These are phyloP conservation scores for Atrina japonica DNA, from an alignment of 2,888 invertebrate genomes.

Conservation along the genomic window DNA sequence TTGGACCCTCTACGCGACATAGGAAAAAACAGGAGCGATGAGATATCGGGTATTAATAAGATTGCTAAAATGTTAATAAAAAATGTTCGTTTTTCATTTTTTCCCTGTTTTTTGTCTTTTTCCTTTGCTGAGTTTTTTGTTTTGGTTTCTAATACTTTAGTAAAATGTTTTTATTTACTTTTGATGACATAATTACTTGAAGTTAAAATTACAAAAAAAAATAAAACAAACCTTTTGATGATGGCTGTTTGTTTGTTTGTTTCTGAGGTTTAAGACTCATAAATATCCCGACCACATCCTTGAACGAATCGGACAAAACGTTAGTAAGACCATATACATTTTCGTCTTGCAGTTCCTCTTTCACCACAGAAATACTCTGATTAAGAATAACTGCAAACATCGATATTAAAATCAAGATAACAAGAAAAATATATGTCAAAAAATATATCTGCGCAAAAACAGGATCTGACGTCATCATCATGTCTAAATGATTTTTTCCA, in stretches of 20 bases:
- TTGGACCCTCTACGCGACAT: no score
- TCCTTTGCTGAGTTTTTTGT: no score
- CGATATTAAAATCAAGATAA: slow-evolving; percentile 63
- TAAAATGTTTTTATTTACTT: no score
- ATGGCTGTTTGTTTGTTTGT: slow-evolving; percentile 9
- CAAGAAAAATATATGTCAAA: slow-evolving; percentile 61
- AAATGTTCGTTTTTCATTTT: no score
- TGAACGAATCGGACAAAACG: slow-evolving; percentile 22
- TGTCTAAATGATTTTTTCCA: slow-evolving; percentile 62
- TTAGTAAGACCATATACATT: slow-evolving; percentile 27
- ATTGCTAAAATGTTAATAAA: no score
- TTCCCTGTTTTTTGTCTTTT: no score
- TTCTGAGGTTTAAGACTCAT: background rate
- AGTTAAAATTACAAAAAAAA: no score
- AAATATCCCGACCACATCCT: slow-evolving; percentile 24
- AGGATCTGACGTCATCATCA: slow-evolving; percentile 53
- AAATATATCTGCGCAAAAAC: slow-evolving; percentile 63
- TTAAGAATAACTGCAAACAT: slow-evolving; percentile 70
- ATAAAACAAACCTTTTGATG: no score
- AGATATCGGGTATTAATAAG: no score
- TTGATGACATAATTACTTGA: no score
- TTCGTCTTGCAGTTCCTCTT: slow-evolving; percentile 39
- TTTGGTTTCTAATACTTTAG: no score
- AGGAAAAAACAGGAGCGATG: no score
- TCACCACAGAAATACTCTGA: slow-evolving; percentile 60